A percentile compares a stretch with the other conserved stretches of the same genome.
phyloP scores from a whole-genome alignment of 2,888 invertebrate genomes.

The Heteropelma amictum region DNA sequence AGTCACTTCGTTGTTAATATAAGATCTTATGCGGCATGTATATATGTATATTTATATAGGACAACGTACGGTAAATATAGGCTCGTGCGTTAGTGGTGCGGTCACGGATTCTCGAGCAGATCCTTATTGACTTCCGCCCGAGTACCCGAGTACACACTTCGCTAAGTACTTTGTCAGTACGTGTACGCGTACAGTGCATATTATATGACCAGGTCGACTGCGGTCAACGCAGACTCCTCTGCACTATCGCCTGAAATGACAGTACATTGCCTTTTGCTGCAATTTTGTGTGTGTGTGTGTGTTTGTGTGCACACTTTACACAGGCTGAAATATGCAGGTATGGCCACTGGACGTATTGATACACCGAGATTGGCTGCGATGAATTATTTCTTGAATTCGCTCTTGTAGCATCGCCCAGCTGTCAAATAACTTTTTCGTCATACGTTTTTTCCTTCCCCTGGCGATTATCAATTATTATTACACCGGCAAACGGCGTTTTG shows the following conservation, averaged over 20 bases:
- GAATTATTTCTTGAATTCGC: too few relatives aligned
- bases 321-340: too few relatives aligned
- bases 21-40: not conserved
- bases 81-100: constrained; percentile 48
- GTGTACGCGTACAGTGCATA: not conserved
- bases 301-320: too few relatives aligned
- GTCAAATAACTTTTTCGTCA: too few relatives aligned
- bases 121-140: constrained; percentile 57
- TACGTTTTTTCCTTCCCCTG: too few relatives aligned
- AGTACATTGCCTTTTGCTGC: too few relatives aligned
- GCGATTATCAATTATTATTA: too few relatives aligned
- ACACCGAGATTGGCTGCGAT: too few relatives aligned
- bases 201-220: constrained; percentile 16
- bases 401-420: too few relatives aligned
- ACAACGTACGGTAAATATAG: constrained; percentile 34
- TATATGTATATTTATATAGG: not conserved
- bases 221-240: not conserved
- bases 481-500: too few relatives aligned
- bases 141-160: constrained; percentile 51
- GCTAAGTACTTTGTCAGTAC: constrained; percentile 50
- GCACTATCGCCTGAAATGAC: constrained; percentile 18
- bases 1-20: constrained; percentile 18
- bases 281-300: too few relatives aligned
- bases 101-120: constrained; percentile 56
- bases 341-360: too few relatives aligned